phyloP scores from a whole-genome alignment of 2,888 invertebrate species.

The Troides aeacus region DNA sequence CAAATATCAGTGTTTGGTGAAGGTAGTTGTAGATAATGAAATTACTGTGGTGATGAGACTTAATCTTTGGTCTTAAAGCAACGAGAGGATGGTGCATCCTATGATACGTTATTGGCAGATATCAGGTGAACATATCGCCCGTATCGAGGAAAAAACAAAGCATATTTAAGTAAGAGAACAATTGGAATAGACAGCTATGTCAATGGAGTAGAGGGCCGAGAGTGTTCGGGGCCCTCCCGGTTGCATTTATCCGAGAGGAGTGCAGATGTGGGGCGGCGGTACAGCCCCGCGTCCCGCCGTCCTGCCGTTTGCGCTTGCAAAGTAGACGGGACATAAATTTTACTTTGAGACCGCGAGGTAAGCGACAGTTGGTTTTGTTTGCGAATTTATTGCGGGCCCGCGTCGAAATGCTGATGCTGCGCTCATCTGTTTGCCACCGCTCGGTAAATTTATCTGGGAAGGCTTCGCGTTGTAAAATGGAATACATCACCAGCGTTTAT shows the following conservation, averaged over 20 bases:
- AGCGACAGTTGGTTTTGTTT: slow-evolving; percentile 27
- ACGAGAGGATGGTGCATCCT: no score
- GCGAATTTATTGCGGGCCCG: slow-evolving; percentile 24
- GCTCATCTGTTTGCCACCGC: slow-evolving; percentile 9
- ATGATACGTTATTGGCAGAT: no score
- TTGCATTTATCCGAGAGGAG: slow-evolving; percentile 17
- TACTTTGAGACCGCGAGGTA: slow-evolving; percentile 21
- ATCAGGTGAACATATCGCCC: no score
- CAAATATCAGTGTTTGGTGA: no score
- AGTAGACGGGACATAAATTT: slow-evolving; percentile 22
- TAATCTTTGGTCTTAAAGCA: no score
- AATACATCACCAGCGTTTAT: no score
- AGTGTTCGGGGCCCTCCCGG: not conserved
- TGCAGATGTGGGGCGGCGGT: slow-evolving; percentile 9
- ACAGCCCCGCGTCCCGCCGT: not conserved
- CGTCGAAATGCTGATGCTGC: slow-evolving; percentile 14
- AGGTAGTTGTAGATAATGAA: no score
- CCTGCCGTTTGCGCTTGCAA: slow-evolving; percentile 20
- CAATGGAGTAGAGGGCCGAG: not conserved
- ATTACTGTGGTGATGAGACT: no score
- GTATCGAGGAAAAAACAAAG: not conserved
- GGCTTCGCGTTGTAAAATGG: no score
- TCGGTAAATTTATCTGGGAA: no score
- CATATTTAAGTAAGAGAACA: not conserved
- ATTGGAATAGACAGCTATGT: not conserved